Evolutionary conservation across 2,888 invertebrate species (phyloP).

Genomic region (Actias luna): DNA sequence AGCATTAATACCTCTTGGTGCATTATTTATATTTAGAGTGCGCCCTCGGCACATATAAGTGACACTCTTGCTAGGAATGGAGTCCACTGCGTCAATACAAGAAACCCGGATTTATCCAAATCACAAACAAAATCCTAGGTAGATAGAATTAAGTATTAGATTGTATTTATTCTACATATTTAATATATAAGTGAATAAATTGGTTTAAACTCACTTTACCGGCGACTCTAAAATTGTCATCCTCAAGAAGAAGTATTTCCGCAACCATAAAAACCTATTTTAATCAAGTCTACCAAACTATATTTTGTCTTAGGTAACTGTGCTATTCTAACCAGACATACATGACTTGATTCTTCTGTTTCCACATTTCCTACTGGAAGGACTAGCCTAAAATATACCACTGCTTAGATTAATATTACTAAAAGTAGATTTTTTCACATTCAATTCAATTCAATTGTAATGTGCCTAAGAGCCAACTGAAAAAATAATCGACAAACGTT

Average conservation of each 20-base stretch:
- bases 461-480: too few species aligned
- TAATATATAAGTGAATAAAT: neutral
- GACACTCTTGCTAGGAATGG: conserved; percentile 82
- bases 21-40: conserved; percentile 82
- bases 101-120: conserved; percentile 62
- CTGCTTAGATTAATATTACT: too few species aligned
- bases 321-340: conserved; percentile 76
- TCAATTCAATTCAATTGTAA: too few species aligned
- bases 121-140: conserved; percentile 79
- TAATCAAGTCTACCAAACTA: conserved; percentile 69
- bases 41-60: conserved; percentile 79
- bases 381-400: conserved; percentile 40
- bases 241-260: conserved; percentile 81
- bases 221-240: conserved; percentile 79
- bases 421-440: too few species aligned
- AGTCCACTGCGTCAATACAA: conserved; percentile 80
- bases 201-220: conserved; percentile 56
- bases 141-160: neutral
- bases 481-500: too few species aligned
- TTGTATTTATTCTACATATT: neutral
- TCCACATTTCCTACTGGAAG: conserved; percentile 46
- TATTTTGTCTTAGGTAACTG: conserved; percentile 63
- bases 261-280: conserved; percentile 76
- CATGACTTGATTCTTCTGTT: conserved; percentile 68
- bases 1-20: conserved; percentile 81